A percentile compares a stretch with the other conserved stretches of the same genome.
These are phyloP conservation scores for Eupithecia abbreviata DNA, from an alignment of 2,888 invertebrate genomes.

Conservation along the genomic window DNA sequence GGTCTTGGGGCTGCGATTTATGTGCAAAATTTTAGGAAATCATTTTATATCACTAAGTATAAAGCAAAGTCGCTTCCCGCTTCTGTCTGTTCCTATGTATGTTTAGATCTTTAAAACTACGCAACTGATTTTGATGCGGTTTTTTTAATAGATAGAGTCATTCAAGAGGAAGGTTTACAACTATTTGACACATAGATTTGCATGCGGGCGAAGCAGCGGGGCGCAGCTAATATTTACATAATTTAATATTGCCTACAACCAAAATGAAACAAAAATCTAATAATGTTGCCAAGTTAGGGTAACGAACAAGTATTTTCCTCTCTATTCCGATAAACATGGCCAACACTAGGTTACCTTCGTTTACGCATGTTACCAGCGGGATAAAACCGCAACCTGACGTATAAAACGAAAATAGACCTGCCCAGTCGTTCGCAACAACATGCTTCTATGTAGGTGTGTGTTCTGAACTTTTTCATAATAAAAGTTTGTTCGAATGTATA, in stretches of 20 bases:
- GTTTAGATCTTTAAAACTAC: no score
- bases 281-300: not conserved
- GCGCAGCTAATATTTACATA: no score
- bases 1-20: not conserved
- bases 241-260: not conserved
- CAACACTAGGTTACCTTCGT: constrained; percentile 34
- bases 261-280: not conserved
- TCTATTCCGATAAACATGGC: constrained; percentile 20
- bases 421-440: constrained; percentile 36
- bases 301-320: constrained; percentile 10
- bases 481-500: constrained; percentile 35
- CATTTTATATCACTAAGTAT: not conserved
- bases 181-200: no score
- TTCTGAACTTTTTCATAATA: constrained; percentile 39
- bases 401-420: constrained; percentile 58
- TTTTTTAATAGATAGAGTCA: no score
- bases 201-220: no score
- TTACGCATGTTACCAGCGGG: constrained; percentile 48
- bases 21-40: not conserved
- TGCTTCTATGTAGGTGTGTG: constrained; percentile 21
- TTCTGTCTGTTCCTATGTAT: no score
- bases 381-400: constrained; percentile 45
- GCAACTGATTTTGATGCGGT: no score
- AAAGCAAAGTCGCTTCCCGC: no score
- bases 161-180: no score